Evolutionary conservation across 2,888 invertebrate genomes (phyloP).

Genomic region (Craniophora ligustri): DNA sequence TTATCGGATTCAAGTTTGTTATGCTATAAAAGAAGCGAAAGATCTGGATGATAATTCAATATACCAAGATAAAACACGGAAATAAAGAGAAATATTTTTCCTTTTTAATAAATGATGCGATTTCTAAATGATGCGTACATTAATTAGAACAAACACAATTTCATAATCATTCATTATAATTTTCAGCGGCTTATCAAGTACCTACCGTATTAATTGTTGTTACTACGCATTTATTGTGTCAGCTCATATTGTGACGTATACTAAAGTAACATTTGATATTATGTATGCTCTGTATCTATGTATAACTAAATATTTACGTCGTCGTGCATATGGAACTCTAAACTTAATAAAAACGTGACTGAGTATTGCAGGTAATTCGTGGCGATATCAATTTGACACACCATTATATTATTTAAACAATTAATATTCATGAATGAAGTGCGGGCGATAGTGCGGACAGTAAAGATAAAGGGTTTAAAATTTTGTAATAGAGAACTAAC

Average conservation of each 20-base stretch:
- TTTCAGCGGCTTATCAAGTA: constrained; percentile 26
- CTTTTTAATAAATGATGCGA: no score
- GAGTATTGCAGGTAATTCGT: constrained; percentile 20
- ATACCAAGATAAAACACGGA: no score
- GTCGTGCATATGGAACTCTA: constrained; percentile 14
- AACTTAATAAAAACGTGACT: constrained; percentile 43
- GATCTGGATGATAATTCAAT: no score
- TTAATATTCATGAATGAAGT: constrained; percentile 38
- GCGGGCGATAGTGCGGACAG: constrained; percentile 8
- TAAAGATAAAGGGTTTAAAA: constrained; percentile 16
- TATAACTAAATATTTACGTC: not conserved
- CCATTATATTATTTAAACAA: constrained; percentile 35
- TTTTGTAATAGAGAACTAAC: no score
- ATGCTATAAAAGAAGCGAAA: no score
- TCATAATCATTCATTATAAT: constrained; percentile 31
- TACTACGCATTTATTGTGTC: constrained; percentile 21
- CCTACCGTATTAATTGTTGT: constrained; percentile 17
- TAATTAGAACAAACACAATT: constrained; percentile 13
- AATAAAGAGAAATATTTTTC: no score
- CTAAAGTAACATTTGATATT: constrained; percentile 33
- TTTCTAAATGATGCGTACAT: constrained; percentile 11
- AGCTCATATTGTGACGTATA: constrained; percentile 31
- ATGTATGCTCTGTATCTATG: not conserved
- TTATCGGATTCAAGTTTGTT: no score
- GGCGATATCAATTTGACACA: constrained; percentile 31